Base-by-base conservation (phyloP, 2,888 invertebrate species). In the Cheilosia pagana region DNA sequence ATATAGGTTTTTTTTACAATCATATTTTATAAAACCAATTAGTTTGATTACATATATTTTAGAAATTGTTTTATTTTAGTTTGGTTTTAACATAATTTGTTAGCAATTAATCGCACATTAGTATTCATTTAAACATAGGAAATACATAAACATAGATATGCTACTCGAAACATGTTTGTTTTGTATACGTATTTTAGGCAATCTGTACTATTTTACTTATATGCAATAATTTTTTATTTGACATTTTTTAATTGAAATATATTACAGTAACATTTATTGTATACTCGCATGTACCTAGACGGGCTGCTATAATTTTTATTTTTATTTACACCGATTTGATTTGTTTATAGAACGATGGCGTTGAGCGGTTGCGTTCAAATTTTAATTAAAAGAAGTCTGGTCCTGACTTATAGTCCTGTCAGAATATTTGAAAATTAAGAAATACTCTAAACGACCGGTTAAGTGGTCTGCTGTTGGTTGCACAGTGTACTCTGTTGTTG, bases 221-320 rank as follows among this genome's bases (percentile, higher is more conserved):
- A 48, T 67, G 60, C 53, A 79, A 52, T 41, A 41, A n/a, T 63
- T 55, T 48, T 6, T 53, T 60, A 67, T 57, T 75, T 57, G 43
- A 68, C 74, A 62, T 45, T 70, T 72, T 68, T 74, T 31, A 55
- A 63, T 57, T 59, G 62, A 81, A 75, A 75, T 68, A 81, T 57
- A 81, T 62, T 59, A n/a, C 63, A 63, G 74, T 28, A 55, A 62
- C n/a, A 62, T 62, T 77, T 23, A 41, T 21, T n/a, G 35, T 60
- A 19, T 35, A 53, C 23, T 50, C 59, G 31, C 35, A 16, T 60
- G 43, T n/a, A 45, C n/a, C 43, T 45, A 45, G 3, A 23, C 55
- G 41, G 21, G 31, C 35, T 79, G 67, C 39, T 62, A 23, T 53
- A 23, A 25, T 59, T 78, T 45, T 19, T 23, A 12, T 41, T 67